A percentile compares a stretch with the other conserved stretches of the same genome.
phyloP scores from a whole-genome alignment of 2,113 vertebrate genomes.

The Nansenia antarctica region DNA sequence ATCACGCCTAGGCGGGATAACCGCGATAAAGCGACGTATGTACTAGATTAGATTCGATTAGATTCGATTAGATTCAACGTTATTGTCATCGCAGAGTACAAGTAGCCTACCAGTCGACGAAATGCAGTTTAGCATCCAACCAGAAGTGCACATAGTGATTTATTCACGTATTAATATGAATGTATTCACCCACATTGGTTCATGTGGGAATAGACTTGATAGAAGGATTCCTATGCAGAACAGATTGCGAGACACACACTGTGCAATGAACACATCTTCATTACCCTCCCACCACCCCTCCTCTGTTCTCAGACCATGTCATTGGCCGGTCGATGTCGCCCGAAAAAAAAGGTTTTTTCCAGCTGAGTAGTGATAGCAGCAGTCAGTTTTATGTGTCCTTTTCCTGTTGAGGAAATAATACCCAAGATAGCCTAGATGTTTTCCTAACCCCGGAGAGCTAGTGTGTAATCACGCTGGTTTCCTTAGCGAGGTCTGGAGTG shows the following conservation, averaged over 20 bases:
- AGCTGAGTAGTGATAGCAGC: constrained; percentile 33
- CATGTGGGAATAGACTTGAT: constrained; percentile 9
- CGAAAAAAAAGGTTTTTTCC: constrained; percentile 43
- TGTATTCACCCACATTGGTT: neutral
- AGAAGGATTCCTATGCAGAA: constrained; percentile 8
- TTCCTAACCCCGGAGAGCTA: constrained; percentile 15
- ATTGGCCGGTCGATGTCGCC: constrained; percentile 38
- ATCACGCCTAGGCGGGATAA: too few species aligned
- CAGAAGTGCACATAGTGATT: too few species aligned
- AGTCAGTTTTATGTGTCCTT: constrained; percentile 5
- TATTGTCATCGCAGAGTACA: too few species aligned
- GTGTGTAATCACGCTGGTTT: constrained; percentile 6
- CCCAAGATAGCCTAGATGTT: constrained; percentile 20
- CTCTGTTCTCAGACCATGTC: constrained; percentile 52
- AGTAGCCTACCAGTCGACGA: too few species aligned
- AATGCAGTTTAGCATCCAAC: too few species aligned
- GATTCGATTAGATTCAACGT: too few species aligned
- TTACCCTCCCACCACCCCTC: constrained; percentile 48
- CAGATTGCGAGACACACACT: constrained; percentile 29
- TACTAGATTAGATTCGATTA: too few species aligned
- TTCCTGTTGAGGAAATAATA: constrained; percentile 14
- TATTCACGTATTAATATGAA: too few species aligned
- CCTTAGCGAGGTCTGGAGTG: constrained; percentile 9
- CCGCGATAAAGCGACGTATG: too few species aligned
- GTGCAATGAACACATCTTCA: constrained; percentile 39